Evolutionary conservation across 2,888 invertebrate genomes (phyloP).

Genomic region (Euzophera pinguis): DNA sequence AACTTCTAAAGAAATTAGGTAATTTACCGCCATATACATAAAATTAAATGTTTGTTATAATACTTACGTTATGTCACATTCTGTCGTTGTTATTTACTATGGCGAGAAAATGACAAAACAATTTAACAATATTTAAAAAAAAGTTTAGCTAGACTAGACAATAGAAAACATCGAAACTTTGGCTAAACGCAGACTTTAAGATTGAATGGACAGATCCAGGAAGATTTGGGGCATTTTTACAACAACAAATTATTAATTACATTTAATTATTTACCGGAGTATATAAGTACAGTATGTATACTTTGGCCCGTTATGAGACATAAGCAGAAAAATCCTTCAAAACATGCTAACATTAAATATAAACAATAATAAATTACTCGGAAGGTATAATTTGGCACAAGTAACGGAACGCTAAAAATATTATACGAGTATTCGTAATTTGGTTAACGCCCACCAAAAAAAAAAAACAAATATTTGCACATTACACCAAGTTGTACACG

Average conservation of each 20-base stretch:
- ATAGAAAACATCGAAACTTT: constrained; percentile 25
- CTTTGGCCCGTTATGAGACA: neutral
- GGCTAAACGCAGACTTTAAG: constrained; percentile 28
- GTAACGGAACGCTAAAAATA: constrained; percentile 15
- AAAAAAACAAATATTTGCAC: neutral
- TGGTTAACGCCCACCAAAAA: neutral
- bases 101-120: neutral
- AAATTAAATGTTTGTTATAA: no score
- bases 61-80: no score
- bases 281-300: no score
- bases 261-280: no score
- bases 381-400: constrained; percentile 8
- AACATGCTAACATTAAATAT: neutral
- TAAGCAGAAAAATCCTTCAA: neutral
- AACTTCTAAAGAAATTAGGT: constrained; percentile 9
- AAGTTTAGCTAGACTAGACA: neutral
- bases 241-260: neutral
- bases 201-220: constrained; percentile 1
- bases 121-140: neutral
- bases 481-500: no score
- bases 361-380: neutral
- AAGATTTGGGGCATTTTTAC: neutral
- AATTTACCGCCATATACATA: neutral
- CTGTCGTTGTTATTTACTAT: no score
- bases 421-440: constrained; percentile 12